A percentile compares a stretch with the other conserved stretches of the same genome.
phyloP scores from a whole-genome alignment of 2,113 vertebrate species.

The Cairina moschata region DNA sequence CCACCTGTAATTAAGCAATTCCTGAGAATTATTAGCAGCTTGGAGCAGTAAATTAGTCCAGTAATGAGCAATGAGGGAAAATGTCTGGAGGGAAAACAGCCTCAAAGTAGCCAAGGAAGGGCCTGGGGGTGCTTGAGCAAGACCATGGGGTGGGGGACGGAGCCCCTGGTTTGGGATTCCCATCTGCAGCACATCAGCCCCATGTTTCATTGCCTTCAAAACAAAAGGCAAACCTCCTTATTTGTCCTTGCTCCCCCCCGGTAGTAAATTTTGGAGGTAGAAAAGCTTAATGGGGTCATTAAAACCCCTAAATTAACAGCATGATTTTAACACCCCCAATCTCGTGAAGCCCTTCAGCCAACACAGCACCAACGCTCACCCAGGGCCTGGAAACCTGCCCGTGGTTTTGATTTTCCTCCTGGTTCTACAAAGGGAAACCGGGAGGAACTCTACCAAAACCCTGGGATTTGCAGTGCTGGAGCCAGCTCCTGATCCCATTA shows the following conservation, averaged over 20 bases:
- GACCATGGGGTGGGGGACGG: rapidly evolving
- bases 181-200: background rate
- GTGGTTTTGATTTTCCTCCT: background rate
- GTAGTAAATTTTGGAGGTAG: background rate
- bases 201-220: background rate
- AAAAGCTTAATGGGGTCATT: background rate
- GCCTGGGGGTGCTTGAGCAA: background rate
- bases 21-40: background rate
- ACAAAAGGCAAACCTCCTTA: background rate
- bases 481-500: rapidly evolving
- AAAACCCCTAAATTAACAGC: background rate
- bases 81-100: background rate
- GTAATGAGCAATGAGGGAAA: background rate
- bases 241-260: background rate
- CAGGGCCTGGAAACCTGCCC: background rate
- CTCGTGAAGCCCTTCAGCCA: background rate
- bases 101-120: rapidly evolving
- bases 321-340: background rate
- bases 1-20: background rate
- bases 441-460: background rate
- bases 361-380: too few species aligned
- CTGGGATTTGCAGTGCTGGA: background rate
- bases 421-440: background rate
- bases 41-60: background rate
- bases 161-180: background rate